Conservation (phyloP, 1,140 invertebrate genomes). For the Drosophila virilis region DNA sequence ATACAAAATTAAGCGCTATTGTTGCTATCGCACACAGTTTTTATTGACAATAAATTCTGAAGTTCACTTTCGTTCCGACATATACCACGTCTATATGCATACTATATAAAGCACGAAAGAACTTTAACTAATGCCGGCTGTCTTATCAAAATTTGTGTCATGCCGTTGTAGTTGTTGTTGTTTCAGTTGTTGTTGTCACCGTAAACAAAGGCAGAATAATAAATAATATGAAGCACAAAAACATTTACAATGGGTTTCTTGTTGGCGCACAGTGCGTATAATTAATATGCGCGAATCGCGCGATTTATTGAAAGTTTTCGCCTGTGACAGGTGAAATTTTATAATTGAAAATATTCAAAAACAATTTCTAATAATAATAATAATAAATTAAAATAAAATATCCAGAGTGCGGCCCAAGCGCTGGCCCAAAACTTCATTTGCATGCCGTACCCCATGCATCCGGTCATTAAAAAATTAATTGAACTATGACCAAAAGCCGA, state of each 20-base stretch:
- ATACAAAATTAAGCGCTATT: constrained; percentile 27
- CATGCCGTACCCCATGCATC: constrained; percentile 54
- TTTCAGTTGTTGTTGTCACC: constrained; percentile 20
- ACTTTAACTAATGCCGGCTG: constrained; percentile 45
- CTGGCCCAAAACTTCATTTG: constrained; percentile 56
- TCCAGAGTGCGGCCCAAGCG: constrained; percentile 9
- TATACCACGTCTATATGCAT: not conserved
- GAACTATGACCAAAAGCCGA: constrained; percentile 69
- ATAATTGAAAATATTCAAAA: constrained; percentile 20
- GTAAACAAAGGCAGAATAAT: constrained; percentile 73
- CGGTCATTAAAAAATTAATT: constrained; percentile 76
- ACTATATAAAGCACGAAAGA: constrained; percentile 14
- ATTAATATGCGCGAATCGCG: constrained; percentile 53
- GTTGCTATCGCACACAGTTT: constrained; percentile 10
- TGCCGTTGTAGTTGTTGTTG: constrained; percentile 32
- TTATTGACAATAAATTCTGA: constrained; percentile 15
- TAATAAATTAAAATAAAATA: constrained; percentile 14
- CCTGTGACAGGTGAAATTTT: constrained; percentile 29
- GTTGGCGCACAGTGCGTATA: constrained; percentile 49
- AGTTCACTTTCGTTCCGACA: not conserved
- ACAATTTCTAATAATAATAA: constrained; percentile 24
- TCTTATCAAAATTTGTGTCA: constrained; percentile 66
- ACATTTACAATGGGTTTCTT: constrained; percentile 45
- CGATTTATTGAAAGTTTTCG: constrained; percentile 25
- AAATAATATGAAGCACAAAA: constrained; percentile 53